A percentile compares a stretch with the other conserved stretches of the same genome.
Evolutionary conservation across 2,797 vertebrate genomes (phyloP).

Genomic region (Crenuchus spilurus): DNA sequence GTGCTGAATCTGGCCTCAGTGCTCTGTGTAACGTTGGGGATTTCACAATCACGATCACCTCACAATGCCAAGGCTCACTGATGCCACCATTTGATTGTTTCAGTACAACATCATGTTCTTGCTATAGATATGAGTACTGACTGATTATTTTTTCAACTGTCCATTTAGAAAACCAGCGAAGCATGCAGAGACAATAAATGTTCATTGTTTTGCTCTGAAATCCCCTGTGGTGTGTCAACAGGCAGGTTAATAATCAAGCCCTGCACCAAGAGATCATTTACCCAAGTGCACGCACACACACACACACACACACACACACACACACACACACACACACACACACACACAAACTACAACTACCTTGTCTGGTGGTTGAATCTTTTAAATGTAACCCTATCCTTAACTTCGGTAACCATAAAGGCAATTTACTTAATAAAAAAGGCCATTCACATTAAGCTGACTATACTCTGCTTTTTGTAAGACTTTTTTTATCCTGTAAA

Average conservation of each 20-base stretch:
- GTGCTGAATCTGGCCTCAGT: background rate
- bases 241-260: slow-evolving; percentile 59
- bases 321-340: too few species aligned
- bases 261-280: slow-evolving; percentile 49
- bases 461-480: too few species aligned
- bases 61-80: too few species aligned
- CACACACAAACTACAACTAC: too few species aligned
- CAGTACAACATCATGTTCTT: slow-evolving; percentile 18
- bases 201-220: slow-evolving; percentile 34
- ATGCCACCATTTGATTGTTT: background rate
- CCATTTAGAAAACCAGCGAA: slow-evolving; percentile 20
- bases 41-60: too few species aligned
- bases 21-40: background rate
- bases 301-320: slow-evolving; percentile 20
- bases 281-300: slow-evolving; percentile 35
- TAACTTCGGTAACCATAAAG: too few species aligned
- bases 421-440: too few species aligned
- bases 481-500: too few species aligned
- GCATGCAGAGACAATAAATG: slow-evolving; percentile 16
- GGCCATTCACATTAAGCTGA: too few species aligned
- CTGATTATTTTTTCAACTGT: slow-evolving; percentile 61
- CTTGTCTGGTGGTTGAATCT: too few species aligned
- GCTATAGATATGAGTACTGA: slow-evolving; percentile 3
- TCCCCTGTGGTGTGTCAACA: slow-evolving; percentile 46
- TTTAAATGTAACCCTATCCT: too few species aligned